Percentiles rank a stretch among this genome's conserved stretches.
These are phyloP conservation scores for Portunus trituberculatus DNA, from an alignment of 1,140 invertebrate genomes.

Conservation along the genomic window DNA sequence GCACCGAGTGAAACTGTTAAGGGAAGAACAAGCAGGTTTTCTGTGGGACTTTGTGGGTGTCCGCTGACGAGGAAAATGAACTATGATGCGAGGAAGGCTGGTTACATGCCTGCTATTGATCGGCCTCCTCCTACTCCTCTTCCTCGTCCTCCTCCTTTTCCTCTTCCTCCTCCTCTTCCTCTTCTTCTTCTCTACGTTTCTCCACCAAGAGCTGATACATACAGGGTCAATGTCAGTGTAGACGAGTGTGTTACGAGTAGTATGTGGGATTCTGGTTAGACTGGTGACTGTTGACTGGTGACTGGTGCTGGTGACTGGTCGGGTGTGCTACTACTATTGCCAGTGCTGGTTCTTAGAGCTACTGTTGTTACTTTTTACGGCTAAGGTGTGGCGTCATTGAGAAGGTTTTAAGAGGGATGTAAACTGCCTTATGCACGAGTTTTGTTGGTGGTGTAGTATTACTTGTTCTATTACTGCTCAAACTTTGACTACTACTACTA, in stretches of 20 bases:
- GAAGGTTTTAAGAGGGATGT: too few relatives aligned
- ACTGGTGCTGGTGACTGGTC: too few relatives aligned
- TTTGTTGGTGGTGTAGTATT: too few relatives aligned
- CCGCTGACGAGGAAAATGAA: neutral
- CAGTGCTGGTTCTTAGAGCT: too few relatives aligned
- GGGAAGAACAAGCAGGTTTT: conserved; percentile 7
- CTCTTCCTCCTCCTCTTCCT: too few relatives aligned
- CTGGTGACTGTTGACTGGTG: too few relatives aligned
- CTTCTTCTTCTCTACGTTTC: neutral
- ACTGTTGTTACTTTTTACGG: too few relatives aligned
- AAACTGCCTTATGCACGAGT: too few relatives aligned
- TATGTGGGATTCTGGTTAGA: neutral
- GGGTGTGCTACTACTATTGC: too few relatives aligned
- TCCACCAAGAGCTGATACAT: neutral
- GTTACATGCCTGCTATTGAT: conserved; percentile 22
- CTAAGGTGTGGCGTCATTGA: too few relatives aligned
- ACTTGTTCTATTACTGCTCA: too few relatives aligned
- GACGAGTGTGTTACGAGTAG: neutral
- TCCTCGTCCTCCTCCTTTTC: too few relatives aligned
- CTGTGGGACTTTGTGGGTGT: neutral
- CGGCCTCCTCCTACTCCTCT: neutral
- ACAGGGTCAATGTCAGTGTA: neutral
- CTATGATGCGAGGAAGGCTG: conserved; percentile 18
- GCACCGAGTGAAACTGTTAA: neutral
- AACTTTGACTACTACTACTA: neutral